Conservation (phyloP, 2,113 vertebrate genomes). For the Anoplopoma fimbria region DNA sequence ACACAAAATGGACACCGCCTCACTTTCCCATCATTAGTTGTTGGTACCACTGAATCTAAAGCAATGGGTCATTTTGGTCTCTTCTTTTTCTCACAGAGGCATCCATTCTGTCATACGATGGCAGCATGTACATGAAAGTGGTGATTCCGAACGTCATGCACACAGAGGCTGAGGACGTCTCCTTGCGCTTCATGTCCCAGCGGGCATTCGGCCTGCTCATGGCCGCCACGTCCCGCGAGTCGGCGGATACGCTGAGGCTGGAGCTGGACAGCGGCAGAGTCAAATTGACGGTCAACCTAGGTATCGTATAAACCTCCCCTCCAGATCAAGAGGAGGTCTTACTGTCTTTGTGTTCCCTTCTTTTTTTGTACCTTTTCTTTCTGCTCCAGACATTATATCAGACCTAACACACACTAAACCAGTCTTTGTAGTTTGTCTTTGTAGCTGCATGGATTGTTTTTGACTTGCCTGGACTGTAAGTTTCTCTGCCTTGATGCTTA, state of each 20-base stretch:
- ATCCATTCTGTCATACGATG: conserved; percentile 94
- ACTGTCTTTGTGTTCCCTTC: conserved; percentile 45
- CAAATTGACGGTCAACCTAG: conserved; percentile 98
- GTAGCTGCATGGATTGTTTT: conserved; percentile 87
- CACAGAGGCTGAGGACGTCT: conserved; percentile 96
- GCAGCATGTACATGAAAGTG: conserved; percentile 99
- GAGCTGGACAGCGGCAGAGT: conserved; percentile 95
- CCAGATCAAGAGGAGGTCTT: conserved; percentile 71
- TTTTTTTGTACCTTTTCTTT: conserved; percentile 37
- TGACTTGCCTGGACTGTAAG: conserved; percentile 84
- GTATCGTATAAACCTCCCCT: conserved; percentile 88
- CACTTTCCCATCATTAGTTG: neutral
- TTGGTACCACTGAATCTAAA: neutral
- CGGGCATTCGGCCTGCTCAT: conserved; percentile 94
- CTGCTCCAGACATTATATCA: conserved; percentile 33
- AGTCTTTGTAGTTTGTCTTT: conserved; percentile 54
- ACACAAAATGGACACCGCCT: neutral
- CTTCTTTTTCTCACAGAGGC: conserved; percentile 86
- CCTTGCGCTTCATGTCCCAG: conserved; percentile 97
- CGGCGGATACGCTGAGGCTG: conserved; percentile 92
- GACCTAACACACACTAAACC: conserved; percentile 66
- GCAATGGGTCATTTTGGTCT: neutral
- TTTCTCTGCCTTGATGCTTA: conserved; percentile 86
- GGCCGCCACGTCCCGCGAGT: conserved; percentile 95
- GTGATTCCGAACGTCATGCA: conserved; percentile 94